phyloP scores from a whole-genome alignment of 2,113 vertebrate genomes.

The Turnix velox region DNA sequence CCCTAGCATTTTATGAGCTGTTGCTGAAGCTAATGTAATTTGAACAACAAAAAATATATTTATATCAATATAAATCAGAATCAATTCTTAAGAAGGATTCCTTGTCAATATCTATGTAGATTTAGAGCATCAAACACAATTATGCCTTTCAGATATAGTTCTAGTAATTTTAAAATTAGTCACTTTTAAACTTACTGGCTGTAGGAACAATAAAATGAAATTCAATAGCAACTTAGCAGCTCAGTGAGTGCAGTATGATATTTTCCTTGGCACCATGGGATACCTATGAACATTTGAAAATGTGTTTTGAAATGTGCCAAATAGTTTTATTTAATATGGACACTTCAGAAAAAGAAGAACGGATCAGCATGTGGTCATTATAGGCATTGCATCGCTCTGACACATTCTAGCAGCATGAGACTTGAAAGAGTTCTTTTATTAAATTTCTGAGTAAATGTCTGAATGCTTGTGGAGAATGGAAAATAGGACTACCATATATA shows the following conservation, averaged over 20 bases:
- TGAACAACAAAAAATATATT: background rate
- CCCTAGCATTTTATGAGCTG: background rate
- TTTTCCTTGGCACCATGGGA: background rate
- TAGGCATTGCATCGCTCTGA: background rate
- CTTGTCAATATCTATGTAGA: background rate
- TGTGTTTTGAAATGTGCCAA: slow-evolving; percentile 41
- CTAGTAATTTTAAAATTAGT: background rate
- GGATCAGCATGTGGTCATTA: slow-evolving; percentile 47
- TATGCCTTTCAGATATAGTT: background rate
- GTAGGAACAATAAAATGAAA: background rate
- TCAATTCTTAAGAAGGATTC: background rate
- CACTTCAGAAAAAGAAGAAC: slow-evolving; percentile 31
- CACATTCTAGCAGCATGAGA: slow-evolving; percentile 9
- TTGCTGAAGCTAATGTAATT: background rate
- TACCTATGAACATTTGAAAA: slow-evolving; percentile 19
- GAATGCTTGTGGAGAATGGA: slow-evolving; percentile 19
- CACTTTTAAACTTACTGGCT: background rate
- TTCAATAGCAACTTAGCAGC: background rate
- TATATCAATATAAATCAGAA: background rate
- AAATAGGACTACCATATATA: slow-evolving; percentile 11
- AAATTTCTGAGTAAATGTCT: slow-evolving; percentile 55
- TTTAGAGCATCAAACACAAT: background rate
- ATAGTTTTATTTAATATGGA: slow-evolving; percentile 44
- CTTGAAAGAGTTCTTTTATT: slow-evolving; percentile 32
- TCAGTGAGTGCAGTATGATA: background rate